A percentile compares a stretch with the other conserved stretches of the same genome.
Conservation (phyloP, 2,113 vertebrate genomes). For the Istiophorus platypterus region DNA sequence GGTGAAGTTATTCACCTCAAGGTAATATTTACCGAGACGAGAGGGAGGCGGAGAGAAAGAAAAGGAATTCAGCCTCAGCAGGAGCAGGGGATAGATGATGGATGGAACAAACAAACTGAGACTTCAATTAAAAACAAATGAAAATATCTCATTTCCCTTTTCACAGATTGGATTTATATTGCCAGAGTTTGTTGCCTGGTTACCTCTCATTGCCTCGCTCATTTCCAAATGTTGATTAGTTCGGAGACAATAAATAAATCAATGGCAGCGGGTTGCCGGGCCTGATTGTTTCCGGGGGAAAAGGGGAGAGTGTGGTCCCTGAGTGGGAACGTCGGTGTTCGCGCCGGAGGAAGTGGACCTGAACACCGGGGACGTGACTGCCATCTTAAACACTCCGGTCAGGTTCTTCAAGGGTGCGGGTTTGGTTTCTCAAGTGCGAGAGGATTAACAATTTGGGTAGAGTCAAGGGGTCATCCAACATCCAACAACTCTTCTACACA, state of each 20-base stretch:
- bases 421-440: conserved; percentile 4
- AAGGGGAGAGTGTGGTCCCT: neutral
- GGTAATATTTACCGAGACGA: conserved; percentile 56
- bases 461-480: conserved; percentile 6
- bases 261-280: conserved; percentile 46
- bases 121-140: conserved; percentile 81
- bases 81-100: conserved; percentile 47
- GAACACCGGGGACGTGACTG: conserved; percentile 36
- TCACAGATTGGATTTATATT: conserved; percentile 79
- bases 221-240: conserved; percentile 78
- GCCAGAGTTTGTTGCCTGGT: conserved; percentile 73
- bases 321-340: neutral
- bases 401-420: neutral
- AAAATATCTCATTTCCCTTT: conserved; percentile 80
- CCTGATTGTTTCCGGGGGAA: conserved; percentile 63
- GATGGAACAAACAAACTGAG: conserved; percentile 72
- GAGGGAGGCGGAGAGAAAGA: neutral
- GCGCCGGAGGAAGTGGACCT: conserved; percentile 28
- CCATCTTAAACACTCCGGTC: neutral
- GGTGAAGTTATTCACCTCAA: conserved; percentile 65
- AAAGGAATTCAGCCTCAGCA: conserved; percentile 34
- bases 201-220: conserved; percentile 74
- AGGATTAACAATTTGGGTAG: conserved; percentile 10
- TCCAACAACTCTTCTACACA: neutral
- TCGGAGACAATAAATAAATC: conserved; percentile 73